phyloP scores from a whole-genome alignment of 2,113 vertebrate species.

The Tetrax tetrax region DNA sequence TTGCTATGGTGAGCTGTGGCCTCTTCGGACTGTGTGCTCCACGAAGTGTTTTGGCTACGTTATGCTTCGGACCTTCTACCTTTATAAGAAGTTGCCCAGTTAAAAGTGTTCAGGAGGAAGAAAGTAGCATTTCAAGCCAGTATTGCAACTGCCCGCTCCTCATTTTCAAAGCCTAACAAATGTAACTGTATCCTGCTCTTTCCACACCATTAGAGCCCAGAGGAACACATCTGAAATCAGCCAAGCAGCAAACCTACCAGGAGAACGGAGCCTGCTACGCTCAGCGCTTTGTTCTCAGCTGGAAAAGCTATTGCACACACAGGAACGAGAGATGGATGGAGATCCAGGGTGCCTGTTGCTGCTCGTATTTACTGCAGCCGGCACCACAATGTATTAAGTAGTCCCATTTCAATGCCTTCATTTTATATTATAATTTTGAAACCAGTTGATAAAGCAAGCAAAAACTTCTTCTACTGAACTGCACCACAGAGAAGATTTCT shows the following conservation, averaged over 20 bases:
- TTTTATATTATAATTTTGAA: neutral
- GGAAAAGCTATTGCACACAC: neutral
- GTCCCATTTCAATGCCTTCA: neutral
- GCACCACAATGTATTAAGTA: neutral
- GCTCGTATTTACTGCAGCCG: neutral
- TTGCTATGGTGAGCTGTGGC: neutral
- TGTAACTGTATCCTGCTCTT: neutral
- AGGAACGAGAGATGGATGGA: neutral
- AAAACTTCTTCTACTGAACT: neutral
- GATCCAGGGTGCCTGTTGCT: neutral
- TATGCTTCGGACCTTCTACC: neutral
- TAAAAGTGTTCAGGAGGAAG: neutral
- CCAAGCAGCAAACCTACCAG: constrained; percentile 29
- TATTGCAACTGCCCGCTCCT: neutral
- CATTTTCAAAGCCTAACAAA: neutral
- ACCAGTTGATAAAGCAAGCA: neutral
- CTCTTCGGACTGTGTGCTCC: neutral
- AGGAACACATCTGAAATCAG: neutral
- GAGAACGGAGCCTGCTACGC: neutral
- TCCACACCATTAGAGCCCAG: constrained; percentile 1
- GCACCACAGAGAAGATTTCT: neutral
- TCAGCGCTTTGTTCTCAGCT: neutral
- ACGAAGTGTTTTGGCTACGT: neutral
- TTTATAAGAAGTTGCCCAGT: neutral
- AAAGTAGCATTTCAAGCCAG: neutral